Percentiles rank a stretch among this genome's conserved stretches.
These are phyloP conservation scores for Neocrepidodera transversa DNA, from an alignment of 2,888 invertebrate species.

Conservation along the genomic window DNA sequence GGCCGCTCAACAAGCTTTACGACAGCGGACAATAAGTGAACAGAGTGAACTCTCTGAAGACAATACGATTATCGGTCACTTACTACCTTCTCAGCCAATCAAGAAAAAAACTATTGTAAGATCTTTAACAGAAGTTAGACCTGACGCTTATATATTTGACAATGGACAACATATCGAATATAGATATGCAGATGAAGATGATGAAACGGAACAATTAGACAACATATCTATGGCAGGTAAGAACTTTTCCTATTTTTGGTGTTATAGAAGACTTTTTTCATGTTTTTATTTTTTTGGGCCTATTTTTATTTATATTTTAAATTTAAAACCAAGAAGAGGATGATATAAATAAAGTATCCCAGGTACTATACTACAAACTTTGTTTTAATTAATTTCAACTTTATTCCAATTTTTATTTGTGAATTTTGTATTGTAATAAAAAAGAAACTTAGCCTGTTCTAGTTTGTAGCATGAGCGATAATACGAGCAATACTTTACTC, in stretches of 20 bases:
- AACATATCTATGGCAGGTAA: constrained; percentile 52
- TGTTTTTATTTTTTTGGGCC: background rate
- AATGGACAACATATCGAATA: constrained; percentile 71
- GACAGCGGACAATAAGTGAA: constrained; percentile 68
- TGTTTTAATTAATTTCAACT: no score
- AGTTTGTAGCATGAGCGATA: no score
- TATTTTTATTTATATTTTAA: no score
- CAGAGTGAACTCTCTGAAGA: constrained; percentile 61
- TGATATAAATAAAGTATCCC: no score
- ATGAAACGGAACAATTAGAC: constrained; percentile 53
- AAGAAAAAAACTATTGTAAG: constrained; percentile 60
- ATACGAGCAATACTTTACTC: no score
- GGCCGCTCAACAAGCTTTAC: constrained; percentile 57
- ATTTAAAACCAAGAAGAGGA: no score
- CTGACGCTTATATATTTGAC: constrained; percentile 67
- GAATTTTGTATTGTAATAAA: no score
- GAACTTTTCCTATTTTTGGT: background rate
- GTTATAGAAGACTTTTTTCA: no score
- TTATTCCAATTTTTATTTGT: no score
- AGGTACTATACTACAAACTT: no score
- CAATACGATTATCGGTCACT: constrained; percentile 43
- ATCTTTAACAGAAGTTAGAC: constrained; percentile 68
- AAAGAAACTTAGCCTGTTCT: no score
- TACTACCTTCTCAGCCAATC: constrained; percentile 49
- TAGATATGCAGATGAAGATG: constrained; percentile 73